Evolutionary conservation across 2,888 invertebrate species (phyloP), one percentile per base, ranked within the genome.

Genomic region (Anoncus sp.): DNA sequence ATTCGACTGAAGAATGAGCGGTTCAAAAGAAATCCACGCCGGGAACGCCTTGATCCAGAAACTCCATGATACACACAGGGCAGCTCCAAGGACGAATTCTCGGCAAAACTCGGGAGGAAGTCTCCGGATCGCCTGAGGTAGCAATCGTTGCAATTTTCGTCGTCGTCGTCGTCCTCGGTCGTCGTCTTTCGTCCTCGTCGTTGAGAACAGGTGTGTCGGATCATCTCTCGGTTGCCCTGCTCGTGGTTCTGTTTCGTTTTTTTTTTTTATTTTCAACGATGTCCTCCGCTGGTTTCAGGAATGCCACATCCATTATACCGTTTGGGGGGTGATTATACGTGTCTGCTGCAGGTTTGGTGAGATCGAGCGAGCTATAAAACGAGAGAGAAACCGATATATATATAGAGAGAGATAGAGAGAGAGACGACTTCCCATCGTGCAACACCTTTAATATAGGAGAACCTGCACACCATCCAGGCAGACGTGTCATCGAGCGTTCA

Each of bases 221-320:
- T 71, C 77, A 73, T 63, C 70, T 77, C 55, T 43, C 53, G 67
- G 14, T 45, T 51, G 18, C 12, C 7, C 20, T n/a, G 40, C 27
- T 27, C 10, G 45, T 53, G 43, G 20, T 35, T 18, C 45, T 57
- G 20, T 38, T 43, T n/a, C 49, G n/a, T n/a, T 47, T 73, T 51
- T 72, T 73, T 59, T 49, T 67, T 60, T 66, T 51, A 49, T 51
- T 22, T 55, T 27, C 18, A 22, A 24, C 47, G 57, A 67, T 59
- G 67, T 77, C 73, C 73, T 69, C 63, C 65, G 51, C 59, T 31
- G 66, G 66, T 72, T 76, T 66, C 62, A 63, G 73, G 77, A 77
- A 77, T 77, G 77, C 67, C 77, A 69, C 77, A 77, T 77, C 73
- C 77, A 77, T 77, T 77, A 77, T 77, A 77, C 73, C 73, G 67